Base-by-base conservation (phyloP, 2,888 invertebrate genomes). In the Amphiduros pacificus region DNA sequence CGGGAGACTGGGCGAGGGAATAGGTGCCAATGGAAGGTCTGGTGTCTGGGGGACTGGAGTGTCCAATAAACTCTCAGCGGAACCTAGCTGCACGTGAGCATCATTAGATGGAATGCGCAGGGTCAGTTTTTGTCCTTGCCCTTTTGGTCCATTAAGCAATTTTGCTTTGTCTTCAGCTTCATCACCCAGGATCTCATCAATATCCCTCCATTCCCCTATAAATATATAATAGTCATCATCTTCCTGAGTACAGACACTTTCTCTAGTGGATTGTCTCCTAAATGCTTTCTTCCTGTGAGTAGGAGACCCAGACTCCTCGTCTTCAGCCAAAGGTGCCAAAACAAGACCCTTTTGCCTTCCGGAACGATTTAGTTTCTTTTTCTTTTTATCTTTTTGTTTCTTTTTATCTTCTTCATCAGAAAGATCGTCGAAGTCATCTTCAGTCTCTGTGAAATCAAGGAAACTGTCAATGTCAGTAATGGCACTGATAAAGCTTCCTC, bases 381-480 rank as follows among this genome's bases (percentile, higher is more conserved):
- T 44, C 9, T 44, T 44, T 4, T 44, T 44, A 6, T 11, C n/a
- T 11, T 5, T 17, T 4, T 52, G 24, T 29, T 53, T 31, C 32
- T 59, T 27, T 41, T 36, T 44, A 1, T 51, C 56, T 22, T 65
- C 67, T 24, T 64, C 61, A 24, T 29, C 50, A 6, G 44, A 40
- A 11, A 61, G 54, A 36, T 55, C 56, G 4, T 24, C 22, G 41
- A 60, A 49, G 14, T 64, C 76, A 26, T 74, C 74, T 44, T 75
- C 73, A 40, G 70, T 71, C 41, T 71, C 73, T 61, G 67, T 68
- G 64, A 72, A 74, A 48, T 74, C 74, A 50, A 79, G 67, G 11
- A 78, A 68, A 52, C 70, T 77, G 64, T 79, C 76, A 55, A 74
- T 74, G 61, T 74, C 74, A 48, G 67, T 64, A 9, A 70, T 62